phyloP scores from a whole-genome alignment of 1,140 invertebrate genomes.

The Procambarus virginalis region DNA sequence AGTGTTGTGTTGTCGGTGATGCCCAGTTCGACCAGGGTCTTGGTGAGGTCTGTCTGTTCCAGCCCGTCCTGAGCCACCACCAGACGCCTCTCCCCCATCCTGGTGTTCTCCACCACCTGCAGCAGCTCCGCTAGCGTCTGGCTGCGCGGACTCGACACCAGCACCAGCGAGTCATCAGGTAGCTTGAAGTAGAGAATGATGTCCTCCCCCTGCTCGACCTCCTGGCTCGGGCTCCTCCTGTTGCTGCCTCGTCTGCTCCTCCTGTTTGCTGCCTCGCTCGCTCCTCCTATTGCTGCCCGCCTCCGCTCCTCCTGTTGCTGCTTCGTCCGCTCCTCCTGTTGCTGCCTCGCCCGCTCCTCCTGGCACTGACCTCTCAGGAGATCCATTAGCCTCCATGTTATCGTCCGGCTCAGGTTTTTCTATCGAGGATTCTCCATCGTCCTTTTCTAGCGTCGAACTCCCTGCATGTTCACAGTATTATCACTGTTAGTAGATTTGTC shows the following conservation, averaged over 20 bases:
- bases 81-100: conserved; percentile 14
- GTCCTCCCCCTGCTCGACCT: not conserved
- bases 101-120: conserved; percentile 4
- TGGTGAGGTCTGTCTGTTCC: conserved; percentile 8
- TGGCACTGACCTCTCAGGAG: no score
- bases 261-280: not conserved
- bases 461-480: not conserved
- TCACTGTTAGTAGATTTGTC: not conserved
- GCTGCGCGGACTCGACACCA: conserved; percentile 13
- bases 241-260: not conserved
- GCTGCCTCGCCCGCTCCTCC: not conserved
- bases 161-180: conserved; percentile 35
- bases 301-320: not conserved
- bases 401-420: not conserved
- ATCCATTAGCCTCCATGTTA: not conserved
- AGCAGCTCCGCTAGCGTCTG: conserved; percentile 33
- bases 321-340: not conserved
- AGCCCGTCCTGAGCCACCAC: conserved; percentile 6
- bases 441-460: not conserved
- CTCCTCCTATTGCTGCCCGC: not conserved
- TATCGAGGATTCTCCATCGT: not conserved
- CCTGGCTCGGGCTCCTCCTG: not conserved
- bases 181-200: conserved; percentile 53
- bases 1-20: conserved; percentile 48
- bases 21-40: conserved; percentile 21